Percentiles rank a stretch among this genome's conserved stretches.
Conservation (phyloP, 2,888 invertebrate genomes). For the Oegoconia quadripuncta region DNA sequence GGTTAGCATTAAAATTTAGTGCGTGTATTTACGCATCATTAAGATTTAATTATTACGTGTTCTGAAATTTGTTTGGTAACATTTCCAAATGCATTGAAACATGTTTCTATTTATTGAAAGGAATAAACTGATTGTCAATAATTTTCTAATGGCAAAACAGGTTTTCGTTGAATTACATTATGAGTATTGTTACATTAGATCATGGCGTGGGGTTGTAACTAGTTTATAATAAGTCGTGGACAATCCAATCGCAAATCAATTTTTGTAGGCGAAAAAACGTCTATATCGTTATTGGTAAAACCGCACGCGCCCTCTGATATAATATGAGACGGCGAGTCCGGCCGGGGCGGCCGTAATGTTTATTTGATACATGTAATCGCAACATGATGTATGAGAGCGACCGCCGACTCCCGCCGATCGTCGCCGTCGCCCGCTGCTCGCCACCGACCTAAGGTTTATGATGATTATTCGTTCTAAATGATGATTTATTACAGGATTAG, state of each 20-base stretch:
- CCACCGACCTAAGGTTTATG: constrained; percentile 54
- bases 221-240: constrained; percentile 32
- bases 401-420: constrained; percentile 20
- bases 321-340: constrained; percentile 46
- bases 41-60: no score
- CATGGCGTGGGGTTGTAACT: no score
- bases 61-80: no score
- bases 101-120: no score
- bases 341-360: constrained; percentile 57
- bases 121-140: no score
- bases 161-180: no score
- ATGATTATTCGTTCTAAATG: constrained; percentile 75
- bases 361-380: constrained; percentile 75
- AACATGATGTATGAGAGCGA: constrained; percentile 68
- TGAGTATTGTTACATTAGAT: no score
- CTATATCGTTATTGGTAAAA: constrained; percentile 55
- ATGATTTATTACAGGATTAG: constrained; percentile 76
- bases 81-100: no score
- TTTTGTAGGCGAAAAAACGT: constrained; percentile 45
- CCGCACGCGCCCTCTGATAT: constrained; percentile 44
- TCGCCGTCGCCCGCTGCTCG: constrained; percentile 26
- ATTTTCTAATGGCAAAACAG: no score
- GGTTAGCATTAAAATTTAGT: no score
- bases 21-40: no score
- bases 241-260: constrained; percentile 54